Evolutionary conservation across 2,888 invertebrate genomes (phyloP).

Genomic region (Onthophagus sagittarius): DNA sequence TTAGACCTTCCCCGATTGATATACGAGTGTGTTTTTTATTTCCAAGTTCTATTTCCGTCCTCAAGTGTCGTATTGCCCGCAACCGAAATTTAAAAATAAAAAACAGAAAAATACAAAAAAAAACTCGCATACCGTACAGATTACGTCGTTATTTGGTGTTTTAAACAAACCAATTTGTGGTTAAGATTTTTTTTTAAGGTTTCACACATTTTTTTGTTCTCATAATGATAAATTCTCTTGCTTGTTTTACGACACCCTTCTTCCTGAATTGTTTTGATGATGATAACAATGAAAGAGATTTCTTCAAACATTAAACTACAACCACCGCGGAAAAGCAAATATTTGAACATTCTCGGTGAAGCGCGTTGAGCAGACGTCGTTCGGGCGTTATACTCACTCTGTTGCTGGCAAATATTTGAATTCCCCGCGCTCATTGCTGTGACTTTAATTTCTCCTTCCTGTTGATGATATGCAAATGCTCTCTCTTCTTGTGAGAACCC

Average conservation of each 20-base stretch:
- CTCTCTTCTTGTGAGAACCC: not conserved
- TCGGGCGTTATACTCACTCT: not conserved
- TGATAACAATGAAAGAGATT: not conserved
- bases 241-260: not conserved
- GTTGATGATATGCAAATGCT: not conserved
- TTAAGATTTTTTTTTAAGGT: not conserved
- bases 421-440: not conserved
- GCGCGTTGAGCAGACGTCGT: not conserved
- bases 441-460: not conserved
- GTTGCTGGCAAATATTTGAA: not conserved
- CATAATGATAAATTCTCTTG: not conserved
- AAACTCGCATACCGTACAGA: no score
- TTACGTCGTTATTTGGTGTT: no score
- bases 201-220: not conserved
- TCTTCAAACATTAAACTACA: not conserved
- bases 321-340: not conserved
- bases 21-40: not conserved
- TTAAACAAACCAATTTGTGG: no score
- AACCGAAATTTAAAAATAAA: not conserved
- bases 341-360: not conserved
- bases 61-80: not conserved
- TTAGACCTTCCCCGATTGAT: not conserved
- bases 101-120: not conserved
- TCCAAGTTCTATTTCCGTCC: not conserved
- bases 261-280: not conserved